Conservation (phyloP, 2,888 invertebrate species). For the Mythimna loreyi region DNA sequence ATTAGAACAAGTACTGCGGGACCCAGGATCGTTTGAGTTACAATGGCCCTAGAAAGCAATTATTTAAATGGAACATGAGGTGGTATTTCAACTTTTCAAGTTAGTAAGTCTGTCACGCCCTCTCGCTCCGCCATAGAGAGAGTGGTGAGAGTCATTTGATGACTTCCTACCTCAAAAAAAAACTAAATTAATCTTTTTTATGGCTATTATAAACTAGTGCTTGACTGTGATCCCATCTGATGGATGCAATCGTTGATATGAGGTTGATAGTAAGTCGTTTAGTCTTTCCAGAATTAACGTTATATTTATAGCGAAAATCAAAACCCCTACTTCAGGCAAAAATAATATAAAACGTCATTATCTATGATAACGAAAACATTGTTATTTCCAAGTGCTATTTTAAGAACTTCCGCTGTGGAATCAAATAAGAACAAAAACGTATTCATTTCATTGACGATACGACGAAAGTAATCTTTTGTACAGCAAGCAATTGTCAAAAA, state of each 20-base stretch:
- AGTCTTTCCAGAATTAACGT: background rate
- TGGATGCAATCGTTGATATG: no score
- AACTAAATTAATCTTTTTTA: background rate
- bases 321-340: conserved; percentile 2
- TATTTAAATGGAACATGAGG: no score
- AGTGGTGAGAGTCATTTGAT: background rate
- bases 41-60: no score
- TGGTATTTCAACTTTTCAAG: no score
- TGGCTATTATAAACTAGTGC: no score
- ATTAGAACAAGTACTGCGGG: background rate
- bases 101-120: no score
- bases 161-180: no score
- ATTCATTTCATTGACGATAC: background rate
- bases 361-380: conserved; percentile 6
- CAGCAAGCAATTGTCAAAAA: no score
- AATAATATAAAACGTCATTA: conserved; percentile 10
- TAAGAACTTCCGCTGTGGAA: conserved; percentile 5
- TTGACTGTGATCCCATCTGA: no score
- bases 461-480: no score
- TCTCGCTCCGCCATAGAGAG: no score
- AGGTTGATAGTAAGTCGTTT: background rate
- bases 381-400: conserved; percentile 13
- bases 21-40: no score
- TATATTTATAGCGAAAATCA: background rate
- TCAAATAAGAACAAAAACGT: conserved; percentile 14